Base-by-base conservation (phyloP, 2,888 invertebrate species). In the Mythimna loreyi region DNA sequence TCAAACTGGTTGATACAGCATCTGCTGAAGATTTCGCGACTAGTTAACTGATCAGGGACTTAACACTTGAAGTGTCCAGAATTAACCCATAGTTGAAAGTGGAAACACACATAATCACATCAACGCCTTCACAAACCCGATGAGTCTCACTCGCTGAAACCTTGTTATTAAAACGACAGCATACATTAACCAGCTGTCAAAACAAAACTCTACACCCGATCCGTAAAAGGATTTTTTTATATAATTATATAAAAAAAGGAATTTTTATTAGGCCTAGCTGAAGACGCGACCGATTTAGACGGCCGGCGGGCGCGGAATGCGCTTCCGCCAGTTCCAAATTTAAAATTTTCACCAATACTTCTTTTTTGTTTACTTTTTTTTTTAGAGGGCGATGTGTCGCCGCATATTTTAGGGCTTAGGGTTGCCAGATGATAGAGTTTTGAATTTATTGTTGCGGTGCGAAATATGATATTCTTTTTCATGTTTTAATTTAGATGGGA, bases 321-420 rank as follows among this genome's bases (percentile, higher is more conserved):
- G 87, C 91, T 92, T 91, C 92, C 92, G 92, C 83, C 85, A 81
- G 89, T 90, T 92, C 92, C 89, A 90, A 87, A 89, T 91, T 90
- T 88, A 89, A 90, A 89, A 85, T 85, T 89, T 90, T 84, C 88
- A 89, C 88, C 75, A 80, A 82, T 80, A 84, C 72, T 62, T 87
- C 82, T 85, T 84, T 40, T 85, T 83, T 87, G 80, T 75, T 67
- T 80, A 73, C 76, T 67, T 70, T 76, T 75, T 75, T 74, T 78
- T 73, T 33, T 43, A 33, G 50, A 69, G 69, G 78, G 52, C 67
- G 64, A 67, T 40, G 66, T 59, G 67, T 58, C 43, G 66, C 11
- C 64, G 73, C 62, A 36, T 70, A 43, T 72, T 78, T 72, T 70
- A 16, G 43, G 57, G 69, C 13, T 70, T 78, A 74, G 67, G 72